Base-by-base conservation (phyloP, 2,797 vertebrate species). In the Typhlichthys eigenmanni region DNA sequence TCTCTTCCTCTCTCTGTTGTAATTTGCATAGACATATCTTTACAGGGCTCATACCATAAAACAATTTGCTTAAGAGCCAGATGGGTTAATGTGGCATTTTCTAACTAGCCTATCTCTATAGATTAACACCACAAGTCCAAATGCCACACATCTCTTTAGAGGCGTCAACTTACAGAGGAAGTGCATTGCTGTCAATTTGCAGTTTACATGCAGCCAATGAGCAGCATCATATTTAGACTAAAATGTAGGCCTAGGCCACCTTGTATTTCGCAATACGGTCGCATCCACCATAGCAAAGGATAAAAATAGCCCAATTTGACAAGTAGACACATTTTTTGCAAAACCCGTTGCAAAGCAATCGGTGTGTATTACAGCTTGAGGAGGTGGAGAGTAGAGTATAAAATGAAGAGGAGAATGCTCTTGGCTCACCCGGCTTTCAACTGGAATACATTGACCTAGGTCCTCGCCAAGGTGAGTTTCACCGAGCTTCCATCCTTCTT, bases 231-330 rank as follows among this genome's bases (percentile, higher is more conserved):
- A 16, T 16, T 53, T 32, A 32, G 61, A 43, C 52, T 47, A 29
- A 50, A 74, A 63, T 70, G 64, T 65, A 55, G 55, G 62, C 66
- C 71, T 72, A 38, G 34, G 34, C 34, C 34, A 38, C 34, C 68
- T 72, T 76, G 60, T 62, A 51, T 80, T 76, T 82, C 75, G 19
- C 66, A 68, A 60, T 74, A 66, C 69, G 76, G 61, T 56, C 71
- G 74, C 69, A 77, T 79, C 69, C 62, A 61, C 58, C 46, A 61
- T 68, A 75, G 58, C 58, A 71, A 78, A 74, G 55, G 75, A 72
- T 86, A 86, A 82, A 83, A 85, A 87, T 88, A 88, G 80, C 57
- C n/a, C 79, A 74, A 82, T 75, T 72, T 82, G 79, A 80, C 74
- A 68, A 86, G 68, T 79, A 65, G 82, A 85, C 82, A 88, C 76